Evolutionary conservation across 2,797 vertebrate species (phyloP), one percentile per base, ranked within the genome.

Genomic region (Enteromius anoplus): DNA sequence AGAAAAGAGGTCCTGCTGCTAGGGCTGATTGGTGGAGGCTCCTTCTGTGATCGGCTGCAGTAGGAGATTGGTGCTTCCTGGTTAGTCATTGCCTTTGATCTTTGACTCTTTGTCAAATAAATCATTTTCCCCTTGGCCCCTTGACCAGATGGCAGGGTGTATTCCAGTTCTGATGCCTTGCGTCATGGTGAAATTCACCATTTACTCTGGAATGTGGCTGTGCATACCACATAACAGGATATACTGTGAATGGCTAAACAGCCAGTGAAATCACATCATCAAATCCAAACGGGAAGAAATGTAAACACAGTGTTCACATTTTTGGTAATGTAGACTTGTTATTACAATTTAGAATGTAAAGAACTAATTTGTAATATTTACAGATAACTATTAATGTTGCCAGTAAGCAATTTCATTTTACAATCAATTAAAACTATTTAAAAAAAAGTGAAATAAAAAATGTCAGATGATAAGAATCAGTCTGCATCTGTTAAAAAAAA

Each of bases 11-110:
- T 85, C 89, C 91, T 12, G 81, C 91, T 91, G 92, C 83, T 87
- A 68, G 75, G 58, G 86, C 85, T 91, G 93, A 94, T 93, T 93
- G 94, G 92, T 89, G 77, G 71, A 88, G 91, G 83, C 85, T 87
- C 82, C 76, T 86, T 77, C 84, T 88, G 86, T 85, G 85, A 85
- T 76, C 68, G 10, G 1, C 34, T 79, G 45, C 87, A 58, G 26
- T 60, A 40, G 84, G 86, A 89, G 83, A 87, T 70, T 29, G 32
- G 34, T 23, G 60, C 32, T 40, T 72, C 78, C 70, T 34, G 64
- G 75, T 83, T 85, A 86, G 88, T 51, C 75, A 82, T 82, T 55
- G 47, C 81, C 79, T 91, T 91, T 92, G 90, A 94, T 93, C 92
- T 87, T 86, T 32, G 47, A 85, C 49, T 72, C 86, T 89, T 91